phyloP scores from a whole-genome alignment of 2,113 vertebrate species.

The Ramphastos sulfuratus region DNA sequence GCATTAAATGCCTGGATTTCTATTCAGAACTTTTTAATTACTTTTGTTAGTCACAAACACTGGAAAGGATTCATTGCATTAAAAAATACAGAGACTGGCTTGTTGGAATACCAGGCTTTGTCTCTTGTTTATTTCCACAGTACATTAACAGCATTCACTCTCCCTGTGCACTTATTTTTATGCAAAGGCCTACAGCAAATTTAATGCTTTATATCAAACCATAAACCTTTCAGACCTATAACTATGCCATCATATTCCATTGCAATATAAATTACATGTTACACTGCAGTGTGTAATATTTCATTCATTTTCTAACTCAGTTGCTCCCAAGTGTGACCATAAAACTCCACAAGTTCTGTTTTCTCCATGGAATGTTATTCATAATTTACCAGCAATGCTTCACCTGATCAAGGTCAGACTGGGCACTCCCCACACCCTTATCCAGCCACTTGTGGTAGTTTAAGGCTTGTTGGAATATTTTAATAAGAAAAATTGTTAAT shows the following conservation, averaged over 20 bases:
- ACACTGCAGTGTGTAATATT: rapidly evolving
- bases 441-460: neutral
- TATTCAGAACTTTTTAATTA: neutral
- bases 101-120: neutral
- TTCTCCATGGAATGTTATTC: neutral
- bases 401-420: neutral
- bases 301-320: neutral
- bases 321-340: neutral
- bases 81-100: neutral
- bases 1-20: neutral
- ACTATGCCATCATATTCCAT: neutral
- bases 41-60: neutral
- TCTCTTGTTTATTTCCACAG: neutral
- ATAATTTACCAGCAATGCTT: neutral
- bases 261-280: neutral
- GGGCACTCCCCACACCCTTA: neutral
- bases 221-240: neutral
- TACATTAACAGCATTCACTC: rapidly evolving
- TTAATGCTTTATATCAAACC: neutral
- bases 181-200: neutral
- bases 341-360: neutral
- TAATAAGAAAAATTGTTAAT: too few relatives aligned
- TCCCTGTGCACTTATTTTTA: neutral
- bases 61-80: neutral
- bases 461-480: too few relatives aligned